phyloP scores from a whole-genome alignment of 2,113 vertebrate species.

The Triplophysa dalaica region DNA sequence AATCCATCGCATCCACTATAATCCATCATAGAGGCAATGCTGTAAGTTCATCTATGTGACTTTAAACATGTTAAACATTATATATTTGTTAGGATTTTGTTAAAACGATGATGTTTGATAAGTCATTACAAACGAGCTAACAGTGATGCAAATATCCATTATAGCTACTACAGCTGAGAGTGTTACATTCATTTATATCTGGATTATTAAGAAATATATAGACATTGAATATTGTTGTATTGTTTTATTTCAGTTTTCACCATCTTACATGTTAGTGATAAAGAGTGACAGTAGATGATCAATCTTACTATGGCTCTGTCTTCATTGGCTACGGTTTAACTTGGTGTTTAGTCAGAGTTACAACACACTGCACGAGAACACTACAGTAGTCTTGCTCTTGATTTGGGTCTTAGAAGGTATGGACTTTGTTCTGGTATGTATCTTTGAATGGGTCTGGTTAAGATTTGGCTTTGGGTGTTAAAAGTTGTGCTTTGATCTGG shows the following conservation, averaged over 20 bases:
- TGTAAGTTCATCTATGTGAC: not conserved
- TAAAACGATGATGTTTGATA: not conserved
- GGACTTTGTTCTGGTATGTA: not conserved
- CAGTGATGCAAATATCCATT: not conserved
- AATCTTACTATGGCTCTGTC: not conserved
- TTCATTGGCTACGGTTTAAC: not conserved
- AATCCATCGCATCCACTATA: not conserved
- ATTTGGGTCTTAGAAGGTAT: too few species aligned
- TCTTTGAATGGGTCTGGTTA: not conserved
- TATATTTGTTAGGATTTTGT: not conserved
- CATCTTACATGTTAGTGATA: not conserved
- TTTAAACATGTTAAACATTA: not conserved
- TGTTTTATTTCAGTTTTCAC: not conserved
- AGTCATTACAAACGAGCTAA: not conserved
- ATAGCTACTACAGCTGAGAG: not conserved
- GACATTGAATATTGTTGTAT: not conserved
- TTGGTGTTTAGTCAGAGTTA: not conserved
- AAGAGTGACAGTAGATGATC: not conserved
- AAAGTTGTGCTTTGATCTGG: not conserved
- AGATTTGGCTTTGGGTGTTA: not conserved
- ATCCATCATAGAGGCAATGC: not conserved
- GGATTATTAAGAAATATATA: not conserved
- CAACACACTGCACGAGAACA: slow-evolving; percentile 1
- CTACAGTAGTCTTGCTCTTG: not conserved
- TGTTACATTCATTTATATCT: not conserved